Evolutionary conservation across 2,113 vertebrate genomes (phyloP), one percentile per base, ranked within the genome.

Genomic region (Carettochelys insculpta): DNA sequence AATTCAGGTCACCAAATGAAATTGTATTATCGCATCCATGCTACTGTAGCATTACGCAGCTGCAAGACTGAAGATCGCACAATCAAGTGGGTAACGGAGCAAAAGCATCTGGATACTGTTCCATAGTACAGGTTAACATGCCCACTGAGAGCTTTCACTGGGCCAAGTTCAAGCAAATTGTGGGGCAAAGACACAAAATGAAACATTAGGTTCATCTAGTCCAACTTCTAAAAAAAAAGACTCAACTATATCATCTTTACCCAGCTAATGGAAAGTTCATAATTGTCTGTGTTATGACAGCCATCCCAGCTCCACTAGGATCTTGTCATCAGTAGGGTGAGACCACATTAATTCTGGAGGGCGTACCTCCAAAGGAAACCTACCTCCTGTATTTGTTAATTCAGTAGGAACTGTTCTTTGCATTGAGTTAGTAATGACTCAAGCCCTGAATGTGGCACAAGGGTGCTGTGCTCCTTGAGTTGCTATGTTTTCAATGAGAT

Each of bases 31-130:
- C 85, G 4, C 51, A 83, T n/a, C 78, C 77, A 77, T 54, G 25
- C 25, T 65, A n/a, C 6, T 65, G n/a, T 65, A 73, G 38, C 38
- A 41, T 19, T 73, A 20, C 68, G 73, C 3, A 2, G 51, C 51
- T 83, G 5, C 31, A 4, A 8, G 8, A 11, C 43, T 80, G n/a
- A 76, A 43, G 54, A 45, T 52, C 47, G 53, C 65, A 43, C 82
- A 95, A 92, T 50, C 53, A 19, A 34, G 9, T 7, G 9, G 41
- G 84, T 87, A 34, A 85, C 14, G 54, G 76, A 95, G 77, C 41
- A 81, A 41, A 83, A 65, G 1, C 80, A 61, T 47, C 25, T 82
- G 29, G 13, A 87, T 68, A 47, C 73, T 77, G 81, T 53, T 87
- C 82, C 54, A 85, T 29, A 89, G 87, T 8, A 68, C 5, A 53